Evolutionary conservation across 92 coral and sea anemone species (phyloP).

Genomic region (Porites rus): DNA sequence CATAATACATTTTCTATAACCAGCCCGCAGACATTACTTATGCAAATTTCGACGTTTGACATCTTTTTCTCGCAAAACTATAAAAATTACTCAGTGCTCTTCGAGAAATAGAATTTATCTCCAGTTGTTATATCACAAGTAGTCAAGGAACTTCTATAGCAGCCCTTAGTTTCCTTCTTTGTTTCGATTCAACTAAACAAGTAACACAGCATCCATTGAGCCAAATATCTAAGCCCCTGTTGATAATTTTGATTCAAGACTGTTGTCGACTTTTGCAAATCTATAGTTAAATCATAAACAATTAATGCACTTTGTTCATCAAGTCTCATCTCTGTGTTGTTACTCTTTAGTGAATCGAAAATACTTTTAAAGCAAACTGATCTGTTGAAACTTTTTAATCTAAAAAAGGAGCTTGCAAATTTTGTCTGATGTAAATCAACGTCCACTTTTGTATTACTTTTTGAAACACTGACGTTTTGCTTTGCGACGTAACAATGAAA

Average conservation of each 20-base stretch:
- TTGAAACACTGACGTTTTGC: neutral
- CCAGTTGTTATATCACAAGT: too few relatives aligned
- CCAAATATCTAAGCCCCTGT: neutral
- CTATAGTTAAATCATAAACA: conserved; percentile 19
- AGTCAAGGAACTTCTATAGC: too few relatives aligned
- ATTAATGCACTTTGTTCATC: conserved; percentile 14
- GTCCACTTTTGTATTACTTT: too few relatives aligned
- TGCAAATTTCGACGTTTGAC: conserved; percentile 16
- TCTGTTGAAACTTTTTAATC: neutral
- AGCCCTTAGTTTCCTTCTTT: neutral
- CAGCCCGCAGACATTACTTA: conserved; percentile 1
- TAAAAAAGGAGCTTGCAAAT: too few relatives aligned
- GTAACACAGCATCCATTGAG: too few relatives aligned
- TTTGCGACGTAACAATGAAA: too few relatives aligned
- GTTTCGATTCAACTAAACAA: neutral
- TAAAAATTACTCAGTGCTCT: too few relatives aligned
- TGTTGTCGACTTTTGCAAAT: conserved; percentile 14
- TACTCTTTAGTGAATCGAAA: neutral
- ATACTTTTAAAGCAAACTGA: neutral
- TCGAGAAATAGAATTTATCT: too few relatives aligned
- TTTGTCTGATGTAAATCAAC: too few relatives aligned
- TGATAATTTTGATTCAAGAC: neutral
- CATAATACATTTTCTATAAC: too few relatives aligned
- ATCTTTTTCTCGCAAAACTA: neutral
- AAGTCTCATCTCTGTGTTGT: neutral